These are phyloP conservation scores for Andrena hattorfiana DNA, from an alignment of 2,888 invertebrate species.

Conservation along the genomic window DNA sequence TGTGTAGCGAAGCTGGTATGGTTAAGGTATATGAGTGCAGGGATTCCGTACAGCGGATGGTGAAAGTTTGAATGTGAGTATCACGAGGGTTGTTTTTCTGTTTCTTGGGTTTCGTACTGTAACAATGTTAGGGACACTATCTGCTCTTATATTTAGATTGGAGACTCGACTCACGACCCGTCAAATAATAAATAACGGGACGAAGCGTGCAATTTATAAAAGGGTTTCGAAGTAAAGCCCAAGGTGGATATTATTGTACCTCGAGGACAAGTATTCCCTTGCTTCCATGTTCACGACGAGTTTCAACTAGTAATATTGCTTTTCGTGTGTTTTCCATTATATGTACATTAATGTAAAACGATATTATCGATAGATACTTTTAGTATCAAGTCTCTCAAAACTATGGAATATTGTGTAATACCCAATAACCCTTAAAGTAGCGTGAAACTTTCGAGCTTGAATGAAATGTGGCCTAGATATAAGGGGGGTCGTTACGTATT, in stretches of 20 bases:
- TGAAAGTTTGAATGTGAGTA: too few relatives aligned
- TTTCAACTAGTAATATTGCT: slow-evolving; percentile 5
- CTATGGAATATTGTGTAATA: too few relatives aligned
- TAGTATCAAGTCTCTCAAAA: not conserved
- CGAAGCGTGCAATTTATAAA: not conserved
- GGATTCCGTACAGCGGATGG: too few relatives aligned
- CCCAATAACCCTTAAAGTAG: too few relatives aligned
- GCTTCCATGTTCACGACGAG: not conserved
- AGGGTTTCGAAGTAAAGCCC: slow-evolving; percentile 5
- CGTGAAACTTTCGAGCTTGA: not conserved
- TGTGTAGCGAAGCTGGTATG: too few relatives aligned
- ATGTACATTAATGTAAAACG: not conserved
- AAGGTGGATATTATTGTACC: slow-evolving; percentile 29
- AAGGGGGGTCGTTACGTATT: slow-evolving; percentile 18
- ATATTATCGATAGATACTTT: not conserved
- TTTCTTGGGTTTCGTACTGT: too few relatives aligned
- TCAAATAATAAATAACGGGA: not conserved
- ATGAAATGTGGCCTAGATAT: not conserved
- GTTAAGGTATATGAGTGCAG: too few relatives aligned
- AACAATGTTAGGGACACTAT: too few relatives aligned
- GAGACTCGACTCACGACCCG: not conserved
- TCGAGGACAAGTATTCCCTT: slow-evolving; percentile 17
- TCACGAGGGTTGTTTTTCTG: too few relatives aligned
- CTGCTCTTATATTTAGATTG: not conserved
- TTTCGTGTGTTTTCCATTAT: not conserved